Evolutionary conservation across 2,797 vertebrate species (phyloP).

Genomic region (Choloepus didactylus): DNA sequence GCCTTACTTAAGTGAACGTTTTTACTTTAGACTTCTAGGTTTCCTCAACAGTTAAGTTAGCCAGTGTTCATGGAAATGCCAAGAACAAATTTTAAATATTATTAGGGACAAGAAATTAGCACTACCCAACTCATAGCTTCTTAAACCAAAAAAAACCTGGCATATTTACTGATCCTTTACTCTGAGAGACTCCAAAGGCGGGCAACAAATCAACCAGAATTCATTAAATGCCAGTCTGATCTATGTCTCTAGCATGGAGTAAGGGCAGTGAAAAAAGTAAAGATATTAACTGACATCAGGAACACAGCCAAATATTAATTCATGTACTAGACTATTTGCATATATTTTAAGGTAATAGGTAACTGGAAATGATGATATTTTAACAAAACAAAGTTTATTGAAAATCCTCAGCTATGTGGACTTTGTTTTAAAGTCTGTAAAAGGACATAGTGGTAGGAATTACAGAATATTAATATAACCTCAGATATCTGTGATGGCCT

Average conservation of each 20-base stretch:
- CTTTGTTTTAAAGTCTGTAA: neutral
- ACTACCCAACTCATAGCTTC: neutral
- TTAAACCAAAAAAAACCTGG: neutral
- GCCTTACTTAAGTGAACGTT: neutral
- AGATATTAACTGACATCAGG: neutral
- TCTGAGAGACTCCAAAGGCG: neutral
- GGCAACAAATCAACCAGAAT: neutral
- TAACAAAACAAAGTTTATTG: neutral
- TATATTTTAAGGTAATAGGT: neutral
- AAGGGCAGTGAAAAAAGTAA: neutral
- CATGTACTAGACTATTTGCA: neutral
- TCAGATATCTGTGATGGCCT: neutral
- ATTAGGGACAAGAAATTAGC: neutral
- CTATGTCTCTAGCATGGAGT: neutral
- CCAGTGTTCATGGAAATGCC: neutral
- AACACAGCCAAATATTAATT: neutral
- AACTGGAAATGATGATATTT: neutral
- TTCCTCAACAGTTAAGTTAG: neutral
- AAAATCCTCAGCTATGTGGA: neutral
- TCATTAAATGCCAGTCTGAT: neutral
- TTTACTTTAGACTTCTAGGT: neutral
- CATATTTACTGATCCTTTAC: neutral
- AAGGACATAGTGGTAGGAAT: neutral
- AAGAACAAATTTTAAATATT: neutral
- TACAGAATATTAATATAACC: conserved; percentile 34